Evolutionary conservation across 2,113 vertebrate species (phyloP).

Genomic region (Halichoerus grypus): DNA sequence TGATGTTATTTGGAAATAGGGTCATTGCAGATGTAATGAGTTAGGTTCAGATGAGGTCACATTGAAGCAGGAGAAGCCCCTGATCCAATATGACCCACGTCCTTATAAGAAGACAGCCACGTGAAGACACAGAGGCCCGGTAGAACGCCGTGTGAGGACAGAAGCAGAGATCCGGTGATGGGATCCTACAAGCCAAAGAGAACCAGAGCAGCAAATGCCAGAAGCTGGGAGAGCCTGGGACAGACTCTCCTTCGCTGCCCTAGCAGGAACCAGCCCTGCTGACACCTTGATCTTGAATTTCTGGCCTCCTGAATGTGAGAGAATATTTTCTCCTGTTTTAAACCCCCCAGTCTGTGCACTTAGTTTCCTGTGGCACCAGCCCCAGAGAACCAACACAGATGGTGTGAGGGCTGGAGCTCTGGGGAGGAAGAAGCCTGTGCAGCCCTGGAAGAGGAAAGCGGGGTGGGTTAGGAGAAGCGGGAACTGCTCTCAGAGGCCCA

Average conservation of each 20-base stretch:
- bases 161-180: neutral
- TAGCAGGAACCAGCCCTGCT: neutral
- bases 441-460: neutral
- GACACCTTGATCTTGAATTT: neutral
- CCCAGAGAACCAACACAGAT: neutral
- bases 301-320: neutral
- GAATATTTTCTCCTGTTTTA: neutral
- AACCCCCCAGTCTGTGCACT: neutral
- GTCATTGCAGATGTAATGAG: neutral
- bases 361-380: neutral
- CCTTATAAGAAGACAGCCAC: neutral
- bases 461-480: fast-evolving
- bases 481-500: neutral
- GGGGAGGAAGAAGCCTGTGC: neutral
- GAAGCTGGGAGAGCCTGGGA: neutral
- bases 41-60: neutral
- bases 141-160: neutral
- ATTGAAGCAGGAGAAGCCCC: neutral
- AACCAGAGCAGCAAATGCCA: neutral
- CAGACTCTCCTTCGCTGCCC: neutral
- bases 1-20: neutral
- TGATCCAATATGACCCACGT: neutral
- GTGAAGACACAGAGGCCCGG: neutral
- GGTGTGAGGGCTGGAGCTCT: neutral
- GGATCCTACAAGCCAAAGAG: neutral